Percentiles rank a stretch among this genome's conserved stretches.
These are phyloP conservation scores for Amblyteles armatorius DNA, from an alignment of 2,888 invertebrate species.

Conservation along the genomic window DNA sequence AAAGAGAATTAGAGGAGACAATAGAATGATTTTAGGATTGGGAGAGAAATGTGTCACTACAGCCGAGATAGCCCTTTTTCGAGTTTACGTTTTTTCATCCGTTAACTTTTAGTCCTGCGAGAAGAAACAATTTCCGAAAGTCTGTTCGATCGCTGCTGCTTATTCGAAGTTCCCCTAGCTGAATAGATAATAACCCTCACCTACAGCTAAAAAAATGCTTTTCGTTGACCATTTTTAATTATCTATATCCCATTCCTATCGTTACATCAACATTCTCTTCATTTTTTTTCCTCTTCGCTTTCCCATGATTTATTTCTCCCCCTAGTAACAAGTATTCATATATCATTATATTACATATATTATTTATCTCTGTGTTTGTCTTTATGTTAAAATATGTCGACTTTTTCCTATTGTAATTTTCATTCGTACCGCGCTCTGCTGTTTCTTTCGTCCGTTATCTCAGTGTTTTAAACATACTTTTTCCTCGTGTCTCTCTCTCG, in stretches of 20 bases:
- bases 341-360: conserved; percentile 61
- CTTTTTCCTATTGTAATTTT: conserved; percentile 46
- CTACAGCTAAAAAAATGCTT: conserved; percentile 75
- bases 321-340: conserved; percentile 66
- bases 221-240: conserved; percentile 76
- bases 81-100: conserved; percentile 17
- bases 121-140: conserved; percentile 34
- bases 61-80: conserved; percentile 37
- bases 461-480: conserved; percentile 9
- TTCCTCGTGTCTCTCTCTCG: neutral
- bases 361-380: conserved; percentile 61
- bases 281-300: conserved; percentile 15
- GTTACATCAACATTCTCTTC: conserved; percentile 25
- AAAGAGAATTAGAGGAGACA: conserved; percentile 22
- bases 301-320: conserved; percentile 33
- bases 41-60: conserved; percentile 41
- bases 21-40: conserved; percentile 48
- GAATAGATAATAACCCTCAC: conserved; percentile 22
- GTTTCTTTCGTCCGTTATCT: conserved; percentile 41
- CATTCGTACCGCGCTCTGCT: conserved; percentile 41
- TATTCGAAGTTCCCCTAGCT: conserved; percentile 22
- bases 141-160: conserved; percentile 50
- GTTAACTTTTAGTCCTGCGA: conserved; percentile 25
- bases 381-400: conserved; percentile 73
- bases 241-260: conserved; percentile 50